These are phyloP conservation scores for Megaceryle maxima DNA, from an alignment of 2,113 vertebrate species.

Conservation along the genomic window DNA sequence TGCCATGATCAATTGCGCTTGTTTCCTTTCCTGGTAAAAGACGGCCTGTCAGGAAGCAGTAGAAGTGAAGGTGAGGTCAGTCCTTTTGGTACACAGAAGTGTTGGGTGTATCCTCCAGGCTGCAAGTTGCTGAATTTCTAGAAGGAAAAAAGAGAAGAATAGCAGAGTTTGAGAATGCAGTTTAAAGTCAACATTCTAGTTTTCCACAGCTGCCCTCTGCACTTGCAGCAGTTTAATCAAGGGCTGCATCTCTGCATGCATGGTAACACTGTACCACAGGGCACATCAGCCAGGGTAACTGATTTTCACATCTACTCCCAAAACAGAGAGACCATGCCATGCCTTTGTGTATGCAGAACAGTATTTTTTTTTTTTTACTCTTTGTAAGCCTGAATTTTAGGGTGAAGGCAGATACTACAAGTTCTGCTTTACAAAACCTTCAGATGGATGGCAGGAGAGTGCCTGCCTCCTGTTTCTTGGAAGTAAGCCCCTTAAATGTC, in stretches of 20 bases:
- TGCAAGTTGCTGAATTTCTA: background rate
- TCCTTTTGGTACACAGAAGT: background rate
- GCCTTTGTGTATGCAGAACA: background rate
- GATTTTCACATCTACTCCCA: background rate
- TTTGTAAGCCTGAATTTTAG: background rate
- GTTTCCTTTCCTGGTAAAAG: constrained; percentile 25
- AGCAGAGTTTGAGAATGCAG: background rate
- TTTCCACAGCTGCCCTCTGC: background rate
- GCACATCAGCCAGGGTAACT: background rate
- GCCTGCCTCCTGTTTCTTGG: background rate
- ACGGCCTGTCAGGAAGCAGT: background rate
- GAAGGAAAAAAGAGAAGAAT: background rate
- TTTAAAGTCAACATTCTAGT: background rate
- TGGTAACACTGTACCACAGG: background rate
- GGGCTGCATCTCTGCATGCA: fast-evolving
- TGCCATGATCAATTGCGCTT: background rate
- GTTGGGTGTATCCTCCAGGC: background rate
- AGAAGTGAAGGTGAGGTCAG: background rate
- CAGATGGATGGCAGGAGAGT: background rate
- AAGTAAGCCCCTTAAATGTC: background rate
- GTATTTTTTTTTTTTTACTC: background rate
- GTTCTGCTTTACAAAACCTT: background rate
- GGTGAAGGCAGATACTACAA: background rate
- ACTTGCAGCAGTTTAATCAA: background rate
- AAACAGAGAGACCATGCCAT: background rate